phyloP scores from a whole-genome alignment of 2,888 invertebrate genomes.

The Pseudoips prasinana region DNA sequence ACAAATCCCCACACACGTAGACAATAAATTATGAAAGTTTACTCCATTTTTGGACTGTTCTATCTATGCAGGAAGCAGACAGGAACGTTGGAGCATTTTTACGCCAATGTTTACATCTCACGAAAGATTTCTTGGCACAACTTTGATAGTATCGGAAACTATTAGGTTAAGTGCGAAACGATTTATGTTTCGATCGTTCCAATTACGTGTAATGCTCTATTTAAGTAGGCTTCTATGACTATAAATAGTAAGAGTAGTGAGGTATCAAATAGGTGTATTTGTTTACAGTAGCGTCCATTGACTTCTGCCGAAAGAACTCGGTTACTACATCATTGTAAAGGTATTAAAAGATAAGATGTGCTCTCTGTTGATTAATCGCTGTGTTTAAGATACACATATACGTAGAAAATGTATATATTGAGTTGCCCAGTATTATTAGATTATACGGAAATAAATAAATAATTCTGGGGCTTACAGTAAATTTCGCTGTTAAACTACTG shows the following conservation, averaged over 20 bases:
- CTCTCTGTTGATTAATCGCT: too few relatives aligned
- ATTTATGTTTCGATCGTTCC: slow-evolving; percentile 58
- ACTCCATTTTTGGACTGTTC: slow-evolving; percentile 52
- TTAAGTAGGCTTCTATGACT: slow-evolving; percentile 45
- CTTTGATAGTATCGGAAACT: slow-evolving; percentile 35
- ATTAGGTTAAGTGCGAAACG: slow-evolving; percentile 60
- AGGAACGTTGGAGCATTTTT: slow-evolving; percentile 28
- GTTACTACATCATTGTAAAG: too few relatives aligned
- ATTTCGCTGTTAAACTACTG: too few relatives aligned
- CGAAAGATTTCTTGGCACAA: slow-evolving; percentile 56
- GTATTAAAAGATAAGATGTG: too few relatives aligned
- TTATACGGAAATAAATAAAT: too few relatives aligned
- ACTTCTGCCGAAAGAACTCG: slow-evolving; percentile 35
- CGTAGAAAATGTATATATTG: too few relatives aligned
- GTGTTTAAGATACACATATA: too few relatives aligned
- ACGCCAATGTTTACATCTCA: slow-evolving; percentile 50
- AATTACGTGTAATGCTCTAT: slow-evolving; percentile 54
- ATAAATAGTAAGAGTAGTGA: slow-evolving; percentile 45
- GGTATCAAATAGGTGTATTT: slow-evolving; percentile 47
- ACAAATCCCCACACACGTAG: slow-evolving; percentile 42
- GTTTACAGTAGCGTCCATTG: slow-evolving; percentile 52
- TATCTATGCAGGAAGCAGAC: slow-evolving; percentile 57
- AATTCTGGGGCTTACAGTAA: too few relatives aligned
- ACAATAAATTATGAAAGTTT: slow-evolving; percentile 40
- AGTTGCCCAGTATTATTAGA: too few relatives aligned